These are phyloP conservation scores for Drosophila nikananu DNA, from an alignment of 1,140 invertebrate species.

Conservation along the genomic window DNA sequence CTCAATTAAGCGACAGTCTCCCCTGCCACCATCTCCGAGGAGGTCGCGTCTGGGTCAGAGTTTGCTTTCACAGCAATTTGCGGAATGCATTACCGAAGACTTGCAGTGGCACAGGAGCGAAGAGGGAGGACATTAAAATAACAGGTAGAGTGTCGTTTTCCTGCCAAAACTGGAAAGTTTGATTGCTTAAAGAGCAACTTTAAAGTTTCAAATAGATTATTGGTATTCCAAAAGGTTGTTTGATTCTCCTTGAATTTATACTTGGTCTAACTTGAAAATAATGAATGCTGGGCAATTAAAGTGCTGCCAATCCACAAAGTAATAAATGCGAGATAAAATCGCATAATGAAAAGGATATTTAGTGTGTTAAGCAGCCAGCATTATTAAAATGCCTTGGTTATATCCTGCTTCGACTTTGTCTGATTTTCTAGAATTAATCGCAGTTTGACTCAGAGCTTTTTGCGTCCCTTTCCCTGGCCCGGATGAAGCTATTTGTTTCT, in stretches of 20 bases:
- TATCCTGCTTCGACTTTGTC: conserved; percentile 8
- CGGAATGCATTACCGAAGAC: conserved; percentile 6
- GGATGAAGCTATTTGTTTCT: conserved; percentile 21
- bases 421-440: conserved; percentile 33
- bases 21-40: not conserved
- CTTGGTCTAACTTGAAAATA: not conserved
- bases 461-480: not conserved
- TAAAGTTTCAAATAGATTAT: no score
- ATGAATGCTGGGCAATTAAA: not conserved
- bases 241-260: not conserved
- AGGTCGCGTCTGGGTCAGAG: not conserved
- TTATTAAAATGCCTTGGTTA: conserved; percentile 13
- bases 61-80: conserved; percentile 19
- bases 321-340: conserved; percentile 1
- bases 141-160: not conserved
- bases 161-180: not conserved
- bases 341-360: conserved; percentile 1
- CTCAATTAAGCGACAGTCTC: conserved; percentile 32
- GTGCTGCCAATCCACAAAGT: not conserved
- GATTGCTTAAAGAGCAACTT: not conserved
- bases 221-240: not conserved
- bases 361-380: not conserved
- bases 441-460: conserved; percentile 16
- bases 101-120: not conserved
- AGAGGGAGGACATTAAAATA: not conserved